Evolutionary conservation across 1,140 invertebrate species (phyloP).

Genomic region (Drosophila sproati): DNA sequence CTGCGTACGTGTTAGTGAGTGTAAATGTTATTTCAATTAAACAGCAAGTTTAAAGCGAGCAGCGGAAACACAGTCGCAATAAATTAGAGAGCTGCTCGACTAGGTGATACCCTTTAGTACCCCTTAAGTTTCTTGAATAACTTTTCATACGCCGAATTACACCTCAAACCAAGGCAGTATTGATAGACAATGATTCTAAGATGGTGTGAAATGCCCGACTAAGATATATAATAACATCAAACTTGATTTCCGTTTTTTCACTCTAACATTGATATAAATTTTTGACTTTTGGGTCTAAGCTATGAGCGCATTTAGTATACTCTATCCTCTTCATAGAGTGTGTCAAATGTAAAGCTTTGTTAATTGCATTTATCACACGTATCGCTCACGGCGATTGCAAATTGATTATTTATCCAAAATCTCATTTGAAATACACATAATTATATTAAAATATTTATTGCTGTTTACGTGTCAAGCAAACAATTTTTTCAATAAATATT

Average conservation of each 20-base stretch:
- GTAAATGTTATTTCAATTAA: constrained; percentile 48
- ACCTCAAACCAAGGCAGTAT: no score
- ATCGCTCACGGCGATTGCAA: constrained; percentile 3
- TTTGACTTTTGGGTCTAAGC: no score
- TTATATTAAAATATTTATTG: neutral
- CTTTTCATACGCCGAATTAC: neutral
- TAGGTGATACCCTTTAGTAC: neutral
- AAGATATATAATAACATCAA: no score
- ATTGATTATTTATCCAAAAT: constrained; percentile 20
- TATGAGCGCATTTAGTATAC: no score
- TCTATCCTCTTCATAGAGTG: neutral
- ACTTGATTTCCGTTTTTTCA: no score
- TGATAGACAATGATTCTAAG: no score
- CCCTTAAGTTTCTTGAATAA: neutral
- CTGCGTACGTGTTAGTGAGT: constrained; percentile 37
- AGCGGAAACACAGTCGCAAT: neutral
- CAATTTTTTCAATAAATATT: no score
- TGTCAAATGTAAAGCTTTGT: neutral
- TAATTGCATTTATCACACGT: constrained; percentile 13
- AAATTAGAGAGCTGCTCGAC: neutral
- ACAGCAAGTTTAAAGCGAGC: constrained; percentile 22
- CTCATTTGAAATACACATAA: neutral
- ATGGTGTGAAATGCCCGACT: no score
- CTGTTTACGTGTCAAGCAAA: neutral
- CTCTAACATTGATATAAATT: no score